These are phyloP conservation scores for Malurus alboscapulatus DNA, from an alignment of 2,113 vertebrate genomes.

Conservation along the genomic window DNA sequence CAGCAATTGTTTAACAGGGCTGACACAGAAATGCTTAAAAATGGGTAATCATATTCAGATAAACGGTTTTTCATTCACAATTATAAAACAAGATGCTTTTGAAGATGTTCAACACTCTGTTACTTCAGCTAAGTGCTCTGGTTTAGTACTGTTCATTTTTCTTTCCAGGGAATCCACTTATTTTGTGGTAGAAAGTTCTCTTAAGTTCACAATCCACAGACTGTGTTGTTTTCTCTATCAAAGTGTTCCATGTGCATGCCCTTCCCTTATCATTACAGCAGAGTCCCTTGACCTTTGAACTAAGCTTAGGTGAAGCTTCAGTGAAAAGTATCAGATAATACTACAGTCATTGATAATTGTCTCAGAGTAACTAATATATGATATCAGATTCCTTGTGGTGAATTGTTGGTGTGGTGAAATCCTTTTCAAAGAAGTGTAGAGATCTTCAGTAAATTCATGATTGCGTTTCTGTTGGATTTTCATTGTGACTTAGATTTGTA, in stretches of 20 bases:
- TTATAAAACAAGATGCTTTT: neutral
- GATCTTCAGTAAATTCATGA: neutral
- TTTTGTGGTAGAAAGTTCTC: neutral
- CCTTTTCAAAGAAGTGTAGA: neutral
- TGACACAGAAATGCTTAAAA: neutral
- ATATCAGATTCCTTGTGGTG: neutral
- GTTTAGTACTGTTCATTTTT: neutral
- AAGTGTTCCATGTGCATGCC: rapidly evolving
- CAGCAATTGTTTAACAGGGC: neutral
- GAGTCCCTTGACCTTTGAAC: neutral
- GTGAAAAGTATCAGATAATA: neutral
- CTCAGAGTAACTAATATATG: neutral
- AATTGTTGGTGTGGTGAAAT: neutral
- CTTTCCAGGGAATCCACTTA: neutral
- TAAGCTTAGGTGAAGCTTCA: neutral
- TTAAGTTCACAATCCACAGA: neutral
- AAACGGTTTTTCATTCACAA: neutral
- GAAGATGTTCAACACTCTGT: neutral
- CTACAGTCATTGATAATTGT: neutral
- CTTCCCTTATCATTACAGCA: neutral
- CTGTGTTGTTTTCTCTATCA: neutral
- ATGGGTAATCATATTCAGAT: neutral
- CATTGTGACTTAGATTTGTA: neutral
- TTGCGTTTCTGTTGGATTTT: neutral
- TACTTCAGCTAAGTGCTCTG: neutral